Percentiles rank a stretch among this genome's conserved stretches.
These are phyloP conservation scores for Remorina albescens DNA, from an alignment of 2,797 vertebrate genomes.

Conservation along the genomic window DNA sequence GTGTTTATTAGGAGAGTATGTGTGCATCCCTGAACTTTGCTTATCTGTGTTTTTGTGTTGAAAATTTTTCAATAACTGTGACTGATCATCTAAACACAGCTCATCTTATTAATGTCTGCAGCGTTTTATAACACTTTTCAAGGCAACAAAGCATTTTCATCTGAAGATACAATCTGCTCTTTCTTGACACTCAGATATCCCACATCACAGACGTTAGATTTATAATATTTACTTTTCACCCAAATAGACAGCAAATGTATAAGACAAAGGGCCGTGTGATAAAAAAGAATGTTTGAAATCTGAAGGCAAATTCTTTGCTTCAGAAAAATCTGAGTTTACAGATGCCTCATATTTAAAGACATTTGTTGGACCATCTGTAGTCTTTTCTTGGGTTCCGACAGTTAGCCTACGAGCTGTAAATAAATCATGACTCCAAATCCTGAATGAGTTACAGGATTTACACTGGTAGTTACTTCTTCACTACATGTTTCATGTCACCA, in stretches of 20 bases:
- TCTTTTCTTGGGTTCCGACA: constrained; percentile 22
- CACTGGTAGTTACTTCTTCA: neutral
- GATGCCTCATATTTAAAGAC: constrained; percentile 12
- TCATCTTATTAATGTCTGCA: constrained; percentile 45
- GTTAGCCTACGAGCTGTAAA: constrained; percentile 22
- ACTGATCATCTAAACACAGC: constrained; percentile 38
- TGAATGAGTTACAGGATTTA: constrained; percentile 17
- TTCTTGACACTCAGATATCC: constrained; percentile 17
- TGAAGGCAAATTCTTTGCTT: neutral
- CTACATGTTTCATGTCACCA: neutral
- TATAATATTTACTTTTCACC: constrained; percentile 20
- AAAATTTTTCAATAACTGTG: constrained; percentile 41
- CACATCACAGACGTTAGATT: constrained; percentile 8
- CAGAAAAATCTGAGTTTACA: constrained; percentile 9
- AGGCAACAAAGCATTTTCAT: constrained; percentile 47
- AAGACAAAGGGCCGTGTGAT: neutral
- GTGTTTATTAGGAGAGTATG: neutral
- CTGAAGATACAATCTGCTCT: constrained; percentile 39
- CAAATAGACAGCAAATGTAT: constrained; percentile 14
- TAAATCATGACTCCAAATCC: constrained; percentile 32
- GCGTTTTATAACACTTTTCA: constrained; percentile 24
- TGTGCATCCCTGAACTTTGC: constrained; percentile 17
- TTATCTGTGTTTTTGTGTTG: constrained; percentile 46
- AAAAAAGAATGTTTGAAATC: neutral
- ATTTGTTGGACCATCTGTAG: constrained; percentile 39